phyloP scores from a whole-genome alignment of 2,113 vertebrate genomes.

The Raja brachyura region DNA sequence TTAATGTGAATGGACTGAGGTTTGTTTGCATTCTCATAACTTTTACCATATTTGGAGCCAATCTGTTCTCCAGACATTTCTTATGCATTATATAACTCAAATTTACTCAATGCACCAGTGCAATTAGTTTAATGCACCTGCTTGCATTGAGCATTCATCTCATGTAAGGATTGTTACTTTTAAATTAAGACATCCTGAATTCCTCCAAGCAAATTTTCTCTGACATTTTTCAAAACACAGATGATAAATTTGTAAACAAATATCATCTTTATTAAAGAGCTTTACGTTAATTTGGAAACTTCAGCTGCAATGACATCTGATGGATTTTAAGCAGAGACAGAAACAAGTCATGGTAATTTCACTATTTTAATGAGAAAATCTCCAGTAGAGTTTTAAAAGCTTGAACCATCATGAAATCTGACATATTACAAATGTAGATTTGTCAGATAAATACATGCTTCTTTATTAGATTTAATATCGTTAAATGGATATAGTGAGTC shows the following conservation, averaged over 20 bases:
- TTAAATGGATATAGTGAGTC: background rate
- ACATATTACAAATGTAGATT: constrained; percentile 9
- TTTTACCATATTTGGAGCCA: background rate
- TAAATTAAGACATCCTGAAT: background rate
- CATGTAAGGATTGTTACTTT: background rate
- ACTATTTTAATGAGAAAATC: background rate
- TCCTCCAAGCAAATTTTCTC: background rate
- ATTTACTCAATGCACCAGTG: background rate
- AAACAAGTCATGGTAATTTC: constrained; percentile 9
- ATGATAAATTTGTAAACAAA: background rate
- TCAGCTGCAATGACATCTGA: background rate
- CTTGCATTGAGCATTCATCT: background rate
- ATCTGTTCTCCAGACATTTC: too few relatives aligned
- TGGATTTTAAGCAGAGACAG: background rate
- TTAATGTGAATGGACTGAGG: background rate
- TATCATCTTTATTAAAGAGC: background rate
- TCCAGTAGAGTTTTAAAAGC: constrained; percentile 18
- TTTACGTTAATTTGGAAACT: background rate
- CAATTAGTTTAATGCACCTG: background rate
- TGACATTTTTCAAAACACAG: too few relatives aligned
- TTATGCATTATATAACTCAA: background rate
- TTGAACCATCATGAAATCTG: constrained; percentile 13
- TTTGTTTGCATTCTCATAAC: background rate
- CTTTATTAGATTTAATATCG: constrained; percentile 29
- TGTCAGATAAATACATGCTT: background rate